These are phyloP conservation scores for Manis javanica DNA, from an alignment of 2,797 vertebrate genomes.

Conservation along the genomic window DNA sequence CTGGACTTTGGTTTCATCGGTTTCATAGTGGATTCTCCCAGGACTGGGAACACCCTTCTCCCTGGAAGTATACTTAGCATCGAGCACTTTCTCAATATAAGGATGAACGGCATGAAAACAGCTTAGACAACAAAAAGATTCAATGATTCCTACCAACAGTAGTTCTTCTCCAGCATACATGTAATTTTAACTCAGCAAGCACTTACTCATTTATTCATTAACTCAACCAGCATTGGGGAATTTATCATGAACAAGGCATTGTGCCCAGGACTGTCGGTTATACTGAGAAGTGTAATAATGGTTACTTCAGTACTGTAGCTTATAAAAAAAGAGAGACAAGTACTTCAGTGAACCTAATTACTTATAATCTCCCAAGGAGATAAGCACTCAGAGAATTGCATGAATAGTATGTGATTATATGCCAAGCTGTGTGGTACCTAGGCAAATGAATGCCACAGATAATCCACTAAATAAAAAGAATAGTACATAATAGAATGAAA, in stretches of 20 bases:
- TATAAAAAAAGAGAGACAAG: conserved; percentile 26
- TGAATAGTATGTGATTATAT: background rate
- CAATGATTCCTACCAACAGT: background rate
- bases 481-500: background rate
- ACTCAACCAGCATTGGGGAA: conserved; percentile 9
- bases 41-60: no score
- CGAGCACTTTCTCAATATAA: background rate
- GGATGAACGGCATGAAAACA: background rate
- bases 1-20: no score
- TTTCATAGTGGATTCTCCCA: no score
- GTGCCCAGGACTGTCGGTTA: background rate
- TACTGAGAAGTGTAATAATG: background rate
- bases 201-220: conserved; percentile 60
- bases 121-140: conserved; percentile 11
- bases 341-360: background rate
- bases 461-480: background rate
- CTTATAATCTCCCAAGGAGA: conserved; percentile 32
- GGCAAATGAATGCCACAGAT: background rate
- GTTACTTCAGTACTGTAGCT: background rate
- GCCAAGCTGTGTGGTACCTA: background rate
- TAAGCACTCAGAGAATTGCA: conserved; percentile 12
- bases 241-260: conserved; percentile 53
- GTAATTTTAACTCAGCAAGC: conserved; percentile 56
- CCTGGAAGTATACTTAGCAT: background rate
- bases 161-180: background rate